Percentiles rank a stretch among this genome's conserved stretches.
Conservation (phyloP, 2,888 invertebrate species). For the Operophtera brumata region DNA sequence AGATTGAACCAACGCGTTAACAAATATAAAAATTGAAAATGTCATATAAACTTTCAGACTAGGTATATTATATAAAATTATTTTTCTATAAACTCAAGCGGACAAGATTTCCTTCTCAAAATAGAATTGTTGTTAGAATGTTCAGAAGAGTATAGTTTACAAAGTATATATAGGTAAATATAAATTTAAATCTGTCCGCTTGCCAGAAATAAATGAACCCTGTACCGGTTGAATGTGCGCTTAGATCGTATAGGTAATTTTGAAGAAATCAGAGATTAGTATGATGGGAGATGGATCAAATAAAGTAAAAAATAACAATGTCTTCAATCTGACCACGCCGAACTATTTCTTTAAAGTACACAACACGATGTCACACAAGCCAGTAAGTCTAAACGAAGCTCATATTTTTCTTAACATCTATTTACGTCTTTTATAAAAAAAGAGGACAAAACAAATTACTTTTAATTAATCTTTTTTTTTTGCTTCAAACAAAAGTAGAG, state of each 20-base stretch:
- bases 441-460: conserved; percentile 6
- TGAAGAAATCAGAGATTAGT: conserved; percentile 22
- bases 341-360: conserved; percentile 62
- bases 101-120: conserved; percentile 62
- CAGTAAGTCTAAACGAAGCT: conserved; percentile 78
- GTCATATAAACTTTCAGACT: conserved; percentile 24
- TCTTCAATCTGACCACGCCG: conserved; percentile 43
- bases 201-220: conserved; percentile 74
- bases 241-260: conserved; percentile 53
- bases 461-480: too few relatives aligned
- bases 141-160: conserved; percentile 31
- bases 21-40: conserved; percentile 4
- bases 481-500: neutral
- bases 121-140: conserved; percentile 52
- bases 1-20: conserved; percentile 1
- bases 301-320: conserved; percentile 39
- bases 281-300: conserved; percentile 24
- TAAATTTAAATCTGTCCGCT: conserved; percentile 61
- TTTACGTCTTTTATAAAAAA: conserved; percentile 57
- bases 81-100: conserved; percentile 55
- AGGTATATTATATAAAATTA: conserved; percentile 50
- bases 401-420: conserved; percentile 78
- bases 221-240: conserved; percentile 77
- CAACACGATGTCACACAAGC: conserved; percentile 73
- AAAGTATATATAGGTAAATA: conserved; percentile 35